Conservation (phyloP, 2,888 invertebrate species). For the Drosophila putrida region DNA sequence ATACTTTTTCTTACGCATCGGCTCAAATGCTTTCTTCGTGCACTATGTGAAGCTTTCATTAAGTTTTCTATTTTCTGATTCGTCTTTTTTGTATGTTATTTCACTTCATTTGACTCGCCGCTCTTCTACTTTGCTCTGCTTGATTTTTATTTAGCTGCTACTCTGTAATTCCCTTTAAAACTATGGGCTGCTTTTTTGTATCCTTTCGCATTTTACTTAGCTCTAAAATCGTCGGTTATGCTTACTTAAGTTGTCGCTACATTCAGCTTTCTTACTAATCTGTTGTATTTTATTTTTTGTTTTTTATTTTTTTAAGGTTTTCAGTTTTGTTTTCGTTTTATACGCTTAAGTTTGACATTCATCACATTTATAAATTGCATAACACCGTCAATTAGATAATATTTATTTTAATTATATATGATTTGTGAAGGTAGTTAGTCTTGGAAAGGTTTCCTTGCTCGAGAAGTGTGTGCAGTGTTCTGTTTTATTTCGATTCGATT, state of each 20-base stretch:
- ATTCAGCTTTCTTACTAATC: conserved; percentile 70
- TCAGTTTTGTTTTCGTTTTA: conserved; percentile 47
- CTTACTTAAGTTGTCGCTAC: conserved; percentile 71
- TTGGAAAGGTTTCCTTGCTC: conserved; percentile 77
- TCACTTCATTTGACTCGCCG: conserved; percentile 22
- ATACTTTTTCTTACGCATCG: conserved; percentile 37
- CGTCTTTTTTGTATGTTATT: conserved; percentile 2
- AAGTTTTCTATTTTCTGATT: conserved; percentile 24
- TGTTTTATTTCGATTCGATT: conserved; percentile 16
- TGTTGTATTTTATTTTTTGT: conserved; percentile 31
- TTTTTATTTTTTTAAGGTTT: conserved; percentile 28
- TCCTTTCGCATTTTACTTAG: conserved; percentile 64
- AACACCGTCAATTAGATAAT: conserved; percentile 79
- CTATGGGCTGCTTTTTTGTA: conserved; percentile 61
- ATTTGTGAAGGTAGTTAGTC: conserved; percentile 80
- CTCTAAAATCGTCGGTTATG: conserved; percentile 77
- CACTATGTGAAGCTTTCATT: conserved; percentile 63
- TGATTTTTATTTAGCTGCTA: conserved; percentile 33
- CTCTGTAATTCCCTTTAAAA: conserved; percentile 57
- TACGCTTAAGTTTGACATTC: conserved; percentile 81
- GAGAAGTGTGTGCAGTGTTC: conserved; percentile 64
- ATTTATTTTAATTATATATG: conserved; percentile 59
- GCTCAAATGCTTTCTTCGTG: conserved; percentile 17
- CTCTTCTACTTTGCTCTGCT: conserved; percentile 18
- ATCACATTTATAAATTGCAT: conserved; percentile 81